phyloP scores from a whole-genome alignment of 2,888 invertebrate species.

The Parnassius orleans region DNA sequence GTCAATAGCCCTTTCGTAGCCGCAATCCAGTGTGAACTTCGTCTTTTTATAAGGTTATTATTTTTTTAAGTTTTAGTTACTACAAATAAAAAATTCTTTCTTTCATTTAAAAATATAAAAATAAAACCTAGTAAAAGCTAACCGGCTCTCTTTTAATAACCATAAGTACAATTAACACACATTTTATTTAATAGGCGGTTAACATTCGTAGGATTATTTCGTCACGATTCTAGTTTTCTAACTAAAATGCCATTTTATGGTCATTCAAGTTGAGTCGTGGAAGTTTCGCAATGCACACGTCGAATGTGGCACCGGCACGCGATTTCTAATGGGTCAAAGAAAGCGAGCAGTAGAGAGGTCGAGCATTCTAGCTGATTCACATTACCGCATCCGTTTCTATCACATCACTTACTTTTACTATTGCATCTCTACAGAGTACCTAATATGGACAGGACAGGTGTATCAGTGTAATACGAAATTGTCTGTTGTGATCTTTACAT shows the following conservation, averaged over 20 bases:
- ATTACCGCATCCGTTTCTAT: conserved; percentile 41
- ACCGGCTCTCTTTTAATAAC: too few species aligned
- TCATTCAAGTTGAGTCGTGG: conserved; percentile 16
- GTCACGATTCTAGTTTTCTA: conserved; percentile 20
- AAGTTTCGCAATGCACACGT: conserved; percentile 41
- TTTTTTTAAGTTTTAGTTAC: too few species aligned
- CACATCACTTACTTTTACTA: conserved; percentile 8
- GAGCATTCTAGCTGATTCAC: conserved; percentile 48
- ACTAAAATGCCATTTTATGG: conserved; percentile 18
- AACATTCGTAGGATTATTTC: conserved; percentile 12
- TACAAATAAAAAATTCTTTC: too few species aligned
- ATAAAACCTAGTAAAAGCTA: too few species aligned
- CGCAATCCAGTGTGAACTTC: too few species aligned
- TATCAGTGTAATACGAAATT: too few species aligned
- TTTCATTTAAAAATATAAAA: too few species aligned
- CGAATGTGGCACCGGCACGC: conserved; percentile 49
- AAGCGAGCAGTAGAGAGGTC: conserved; percentile 53
- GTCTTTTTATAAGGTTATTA: too few species aligned
- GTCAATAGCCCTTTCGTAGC: too few species aligned
- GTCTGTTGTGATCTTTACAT: too few species aligned
- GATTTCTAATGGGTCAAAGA: conserved; percentile 66
- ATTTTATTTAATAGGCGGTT: not conserved
- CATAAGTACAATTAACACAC: too few species aligned
- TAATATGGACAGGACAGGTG: too few species aligned
- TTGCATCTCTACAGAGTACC: not conserved